Base-by-base conservation (phyloP, 2,888 invertebrate genomes). In the Phlogophora meticulosa region DNA sequence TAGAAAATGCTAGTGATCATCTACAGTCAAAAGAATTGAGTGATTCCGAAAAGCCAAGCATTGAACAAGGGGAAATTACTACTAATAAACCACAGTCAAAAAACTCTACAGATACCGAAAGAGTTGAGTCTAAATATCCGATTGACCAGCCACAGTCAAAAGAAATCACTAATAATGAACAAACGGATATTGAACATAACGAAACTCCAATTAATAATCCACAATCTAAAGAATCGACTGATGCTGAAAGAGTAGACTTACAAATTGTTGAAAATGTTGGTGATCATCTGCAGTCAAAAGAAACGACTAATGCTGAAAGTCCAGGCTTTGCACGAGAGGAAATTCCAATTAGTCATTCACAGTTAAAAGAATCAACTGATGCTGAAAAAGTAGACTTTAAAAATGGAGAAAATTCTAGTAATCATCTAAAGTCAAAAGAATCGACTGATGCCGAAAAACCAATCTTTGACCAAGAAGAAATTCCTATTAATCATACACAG, bases 281-380 rank as follows among this genome's bases (percentile, higher is more conserved):
- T n/a, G 4, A 34, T 13, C 9, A 7, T 11, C 2, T 11, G 7
- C 17, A 56, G 13, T 38, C 55, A 9, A 15, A 56, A 53, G 10
- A 62, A 4, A 17, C 22, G 1, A 17, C 2, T 28, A 3, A 46
- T 45, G 7, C 9, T 9, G 34, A 48, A 59, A 43, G 38, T 15
- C 40, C 55, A 11, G 53, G 69, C 28, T 67, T 87, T n/a, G 63
- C 65, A 49, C 80, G 90, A 55, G 76, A 45, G n/a, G n/a, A n/a
- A n/a, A n/a, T n/a, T n/a, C n/a, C n/a, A n/a, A n/a, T n/a, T n/a
- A 20, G 28, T 11, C 1, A 46, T 10, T 0, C 9, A n/a, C n/a
- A 52, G 3, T 45, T 38, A 2, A 32, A 51, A 56, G n/a, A 72
- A 11, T 28, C 34, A 2, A 15, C 1, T 34, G 5, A 46, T 36